Percentiles rank a stretch among this genome's conserved stretches.
Evolutionary conservation across 2,113 vertebrate species (phyloP).

Genomic region (Oncorhynchus masou): DNA sequence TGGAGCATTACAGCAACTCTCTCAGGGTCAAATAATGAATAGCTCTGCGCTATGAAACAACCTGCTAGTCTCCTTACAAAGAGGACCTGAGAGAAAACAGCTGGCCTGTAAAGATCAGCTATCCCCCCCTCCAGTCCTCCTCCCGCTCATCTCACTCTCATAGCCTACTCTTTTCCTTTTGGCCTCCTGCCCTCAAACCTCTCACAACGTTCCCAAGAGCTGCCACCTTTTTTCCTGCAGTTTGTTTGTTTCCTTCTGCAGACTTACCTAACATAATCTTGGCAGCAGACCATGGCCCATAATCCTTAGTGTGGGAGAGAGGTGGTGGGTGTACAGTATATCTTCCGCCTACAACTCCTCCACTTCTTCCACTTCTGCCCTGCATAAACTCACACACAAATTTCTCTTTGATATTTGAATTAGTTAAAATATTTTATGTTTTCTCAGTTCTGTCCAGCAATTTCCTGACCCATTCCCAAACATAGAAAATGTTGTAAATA

Average conservation of each 20-base stretch:
- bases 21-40: conserved; percentile 82
- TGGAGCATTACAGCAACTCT: conserved; percentile 83
- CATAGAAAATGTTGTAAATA: neutral
- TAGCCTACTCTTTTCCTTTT: conserved; percentile 59
- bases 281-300: conserved; percentile 62
- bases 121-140: conserved; percentile 25
- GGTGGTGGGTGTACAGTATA: conserved; percentile 12
- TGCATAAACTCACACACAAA: neutral
- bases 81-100: conserved; percentile 88
- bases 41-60: conserved; percentile 77
- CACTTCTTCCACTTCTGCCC: neutral
- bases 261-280: conserved; percentile 86
- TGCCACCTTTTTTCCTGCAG: conserved; percentile 69
- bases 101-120: conserved; percentile 82
- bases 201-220: conserved; percentile 73
- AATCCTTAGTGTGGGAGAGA: conserved; percentile 24
- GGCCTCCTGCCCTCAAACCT: conserved; percentile 69
- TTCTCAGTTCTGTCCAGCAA: no score
- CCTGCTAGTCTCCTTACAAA: conserved; percentile 86
- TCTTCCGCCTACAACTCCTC: conserved; percentile 2
- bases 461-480: no score
- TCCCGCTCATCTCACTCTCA: conserved; percentile 2
- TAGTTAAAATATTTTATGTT: neutral
- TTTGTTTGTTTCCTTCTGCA: conserved; percentile 58
- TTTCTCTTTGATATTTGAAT: conserved; percentile 9